Base-by-base conservation (phyloP, 2,888 invertebrate genomes). In the Malacosoma neustria region DNA sequence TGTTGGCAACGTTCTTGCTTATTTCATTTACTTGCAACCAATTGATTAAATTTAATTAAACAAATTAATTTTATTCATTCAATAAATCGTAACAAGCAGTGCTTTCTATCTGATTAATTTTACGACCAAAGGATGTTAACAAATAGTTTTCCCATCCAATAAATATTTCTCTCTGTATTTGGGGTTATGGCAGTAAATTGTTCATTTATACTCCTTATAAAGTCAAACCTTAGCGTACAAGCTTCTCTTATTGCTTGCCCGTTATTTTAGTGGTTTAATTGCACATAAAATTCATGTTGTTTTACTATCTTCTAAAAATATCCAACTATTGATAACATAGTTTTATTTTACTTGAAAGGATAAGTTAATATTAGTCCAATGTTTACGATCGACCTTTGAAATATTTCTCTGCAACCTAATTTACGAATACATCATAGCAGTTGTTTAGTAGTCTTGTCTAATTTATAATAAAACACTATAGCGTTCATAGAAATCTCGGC, bases 61-160 rank as follows among this genome's bases (percentile, higher is more conserved):
- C 49, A 46, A 43, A 48, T 51, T 49, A 37, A 32, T 46, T 11
- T 5, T n/a, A 13, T 33, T 33, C 9, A n/a, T 33, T 7, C 33
- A n/a, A 33, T 13, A 7, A 14, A 14, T 13, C 22, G 2, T 22
- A 22, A 22, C 6, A 22, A 22, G 22, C 22, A 9, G 22, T 7
- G 22, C 22, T 22, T 22, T 22, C 22, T 41, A 41, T 22, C 22
- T 5, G 22, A 22, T 22, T 22, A 22, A 22, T 22, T 22, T 22
- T 4, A 22, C 9, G 5, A 2, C 22, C 22, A 22, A 22, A 22
- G 22, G 22, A 22, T 22, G 22, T 22, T 22, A 22, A 22, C 22
- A 22, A 22, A 22, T 22, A 22, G 22, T 22, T 22, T 22, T 22
- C 22, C 3, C 22, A 22, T 22, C 22, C 22, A 7, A 22, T 22